A percentile compares a stretch with the other conserved stretches of the same genome.
Conservation (phyloP, 2,888 invertebrate genomes). For the Pachymerium ferrugineum region DNA sequence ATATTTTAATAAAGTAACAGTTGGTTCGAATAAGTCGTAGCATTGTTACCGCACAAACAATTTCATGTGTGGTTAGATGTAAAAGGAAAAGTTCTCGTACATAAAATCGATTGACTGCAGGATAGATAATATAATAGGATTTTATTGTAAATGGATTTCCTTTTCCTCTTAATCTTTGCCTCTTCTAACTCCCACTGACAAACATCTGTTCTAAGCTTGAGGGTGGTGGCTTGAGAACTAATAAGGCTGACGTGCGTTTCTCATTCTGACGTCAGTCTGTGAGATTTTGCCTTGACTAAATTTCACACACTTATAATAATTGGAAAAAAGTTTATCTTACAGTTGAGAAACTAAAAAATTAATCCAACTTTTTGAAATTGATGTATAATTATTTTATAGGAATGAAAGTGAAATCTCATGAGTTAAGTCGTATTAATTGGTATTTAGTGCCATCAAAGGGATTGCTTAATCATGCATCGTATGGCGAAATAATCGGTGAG, state of each 20-base stretch:
- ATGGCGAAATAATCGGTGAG: conserved; percentile 14
- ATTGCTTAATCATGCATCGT: conserved; percentile 17
- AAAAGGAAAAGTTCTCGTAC: too few relatives aligned
- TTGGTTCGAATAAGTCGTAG: too few relatives aligned
- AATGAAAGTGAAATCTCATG: too few relatives aligned
- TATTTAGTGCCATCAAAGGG: conserved; percentile 5
- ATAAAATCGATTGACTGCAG: neutral
- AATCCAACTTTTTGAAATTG: too few relatives aligned
- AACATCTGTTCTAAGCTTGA: neutral
- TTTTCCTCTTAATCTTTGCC: conserved; percentile 17
- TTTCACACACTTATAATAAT: too few relatives aligned
- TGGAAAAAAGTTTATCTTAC: too few relatives aligned
- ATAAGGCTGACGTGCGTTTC: neutral
- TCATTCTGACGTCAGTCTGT: neutral
- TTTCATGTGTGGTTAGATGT: too few relatives aligned
- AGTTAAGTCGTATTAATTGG: neutral
- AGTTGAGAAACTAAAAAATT: too few relatives aligned
- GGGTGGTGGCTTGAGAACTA: conserved; percentile 21
- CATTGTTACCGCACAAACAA: too few relatives aligned
- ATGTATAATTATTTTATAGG: too few relatives aligned
- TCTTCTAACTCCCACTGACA: neutral
- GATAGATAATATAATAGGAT: neutral
- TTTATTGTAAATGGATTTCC: conserved; percentile 6
- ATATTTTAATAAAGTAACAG: too few relatives aligned
- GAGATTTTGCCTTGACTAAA: too few relatives aligned